Evolutionary conservation across 2,888 invertebrate genomes (phyloP), one percentile per base, ranked within the genome.

Genomic region (Mimachlamys varia): DNA sequence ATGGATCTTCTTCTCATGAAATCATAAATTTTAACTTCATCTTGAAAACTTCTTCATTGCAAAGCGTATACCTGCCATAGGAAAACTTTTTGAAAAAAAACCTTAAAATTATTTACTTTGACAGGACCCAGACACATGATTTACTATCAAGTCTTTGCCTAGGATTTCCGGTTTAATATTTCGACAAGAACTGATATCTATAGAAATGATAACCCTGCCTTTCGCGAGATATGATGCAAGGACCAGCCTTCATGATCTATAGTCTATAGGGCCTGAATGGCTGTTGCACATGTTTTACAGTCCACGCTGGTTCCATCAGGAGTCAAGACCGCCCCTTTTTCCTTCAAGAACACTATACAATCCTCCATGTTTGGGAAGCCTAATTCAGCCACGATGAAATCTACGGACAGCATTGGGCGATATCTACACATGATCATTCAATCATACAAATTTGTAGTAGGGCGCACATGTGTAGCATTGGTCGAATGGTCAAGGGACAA

Each of bases 331-430:
- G 98, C 97, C 97, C 98, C 98, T 97, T 98, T 98, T 96, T 98
- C 98, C 97, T 97, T 97, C 97, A 99, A 97, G 98, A 99, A 99
- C 97, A 98, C 98, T 97, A 98, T 97, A 97, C 98, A 98, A 97
- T 98, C 98, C 97, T 98, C 98, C 96, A 97, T 97, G 95, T 98
- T 98, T 96, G 98, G 98, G 97, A 99, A 99, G 96, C 98, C 98
- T 98, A 99, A 97, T 97, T 98, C 98, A 97, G 98, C 98, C 97
- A 98, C 97, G 97, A 99, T 97, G 98, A 98, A 98, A 97, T 98
- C 98, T 97, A 99, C 98, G 96, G 98, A 98, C 97, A 99, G 98
- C 97, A 97, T 98, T 97, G 98, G 99, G 96, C 99, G 99, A 98
- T 98, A 99, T 98, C 99, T 99, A 98, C 90, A 89, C 76, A 55